Percentiles rank a stretch among this genome's conserved stretches.
These are phyloP conservation scores for Alloplasta piceator DNA, from an alignment of 2,888 invertebrate genomes.

Conservation along the genomic window DNA sequence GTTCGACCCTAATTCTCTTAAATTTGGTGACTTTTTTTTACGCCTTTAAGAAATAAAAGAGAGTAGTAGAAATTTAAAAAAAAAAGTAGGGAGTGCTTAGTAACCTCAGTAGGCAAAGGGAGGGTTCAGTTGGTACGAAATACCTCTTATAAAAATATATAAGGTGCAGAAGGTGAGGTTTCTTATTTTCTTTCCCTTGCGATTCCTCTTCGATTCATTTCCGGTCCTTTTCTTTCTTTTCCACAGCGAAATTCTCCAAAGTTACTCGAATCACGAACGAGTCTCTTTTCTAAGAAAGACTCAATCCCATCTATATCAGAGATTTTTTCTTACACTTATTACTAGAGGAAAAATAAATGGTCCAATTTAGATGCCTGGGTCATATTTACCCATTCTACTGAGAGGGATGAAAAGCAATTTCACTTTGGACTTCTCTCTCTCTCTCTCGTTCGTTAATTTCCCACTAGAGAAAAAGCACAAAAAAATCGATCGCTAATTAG, in stretches of 20 bases:
- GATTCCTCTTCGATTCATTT: conserved; percentile 51
- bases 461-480: background rate
- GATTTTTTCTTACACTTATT: no score
- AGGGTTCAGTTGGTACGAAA: no score
- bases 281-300: background rate
- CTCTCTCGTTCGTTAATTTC: background rate
- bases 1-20: no score
- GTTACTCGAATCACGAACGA: conserved; percentile 22
- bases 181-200: no score
- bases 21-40: no score
- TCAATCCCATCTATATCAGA: conserved; percentile 40
- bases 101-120: no score
- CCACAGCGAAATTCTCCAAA: conserved; percentile 31
- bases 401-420: conserved; percentile 20
- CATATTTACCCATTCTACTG: no score
- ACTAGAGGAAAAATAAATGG: no score
- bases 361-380: no score
- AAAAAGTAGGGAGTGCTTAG: no score
- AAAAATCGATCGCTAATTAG: conserved; percentile 37
- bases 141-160: background rate
- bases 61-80: no score
- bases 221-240: conserved; percentile 24
- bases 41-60: no score
- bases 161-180: background rate
- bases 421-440: background rate